Conservation (phyloP, 30 jellyfish, hydroid and myxozoan genomes). For the Aurelia sp. region DNA sequence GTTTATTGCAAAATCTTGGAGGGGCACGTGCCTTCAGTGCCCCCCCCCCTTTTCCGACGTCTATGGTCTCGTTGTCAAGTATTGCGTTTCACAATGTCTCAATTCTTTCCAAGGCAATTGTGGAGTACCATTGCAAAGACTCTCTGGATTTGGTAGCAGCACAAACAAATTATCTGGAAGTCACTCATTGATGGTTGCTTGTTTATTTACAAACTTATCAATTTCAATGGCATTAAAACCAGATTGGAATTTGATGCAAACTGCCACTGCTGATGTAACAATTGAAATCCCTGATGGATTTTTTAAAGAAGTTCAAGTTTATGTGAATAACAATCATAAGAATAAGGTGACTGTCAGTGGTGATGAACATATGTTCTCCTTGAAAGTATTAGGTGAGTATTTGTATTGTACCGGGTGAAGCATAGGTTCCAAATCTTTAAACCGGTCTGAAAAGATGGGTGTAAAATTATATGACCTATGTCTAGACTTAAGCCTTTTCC, state of each 20-base stretch:
- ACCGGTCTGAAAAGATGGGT: too few species aligned
- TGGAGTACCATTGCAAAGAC: too few species aligned
- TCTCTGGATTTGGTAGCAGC: background rate
- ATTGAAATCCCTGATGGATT: slow-evolving; percentile 44
- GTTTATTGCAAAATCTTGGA: too few species aligned
- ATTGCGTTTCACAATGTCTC: too few species aligned
- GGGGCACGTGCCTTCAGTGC: too few species aligned
- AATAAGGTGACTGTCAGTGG: slow-evolving; percentile 42
- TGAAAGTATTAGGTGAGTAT: slow-evolving; percentile 46
- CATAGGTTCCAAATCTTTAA: too few species aligned
- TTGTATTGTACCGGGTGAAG: background rate
- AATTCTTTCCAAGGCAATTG: too few species aligned
- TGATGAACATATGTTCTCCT: slow-evolving; percentile 28
- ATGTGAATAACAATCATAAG: slow-evolving; percentile 17
- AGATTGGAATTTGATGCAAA: slow-evolving; percentile 19
- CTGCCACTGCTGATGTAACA: slow-evolving; percentile 51
- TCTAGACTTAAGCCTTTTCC: too few species aligned
- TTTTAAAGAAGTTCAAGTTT: slow-evolving; percentile 16
- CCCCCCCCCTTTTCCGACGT: too few species aligned
- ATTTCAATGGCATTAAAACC: slow-evolving; percentile 16
- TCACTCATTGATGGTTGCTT: slow-evolving; percentile 12
- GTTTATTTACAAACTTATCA: slow-evolving; percentile 18
- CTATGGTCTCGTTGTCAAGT: too few species aligned
- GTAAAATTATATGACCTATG: too few species aligned
- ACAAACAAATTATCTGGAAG: background rate